A percentile compares a stretch with the other conserved stretches of the same genome.
These are phyloP conservation scores for Phyllotreta striolata DNA, from an alignment of 2,888 invertebrate species.

Conservation along the genomic window DNA sequence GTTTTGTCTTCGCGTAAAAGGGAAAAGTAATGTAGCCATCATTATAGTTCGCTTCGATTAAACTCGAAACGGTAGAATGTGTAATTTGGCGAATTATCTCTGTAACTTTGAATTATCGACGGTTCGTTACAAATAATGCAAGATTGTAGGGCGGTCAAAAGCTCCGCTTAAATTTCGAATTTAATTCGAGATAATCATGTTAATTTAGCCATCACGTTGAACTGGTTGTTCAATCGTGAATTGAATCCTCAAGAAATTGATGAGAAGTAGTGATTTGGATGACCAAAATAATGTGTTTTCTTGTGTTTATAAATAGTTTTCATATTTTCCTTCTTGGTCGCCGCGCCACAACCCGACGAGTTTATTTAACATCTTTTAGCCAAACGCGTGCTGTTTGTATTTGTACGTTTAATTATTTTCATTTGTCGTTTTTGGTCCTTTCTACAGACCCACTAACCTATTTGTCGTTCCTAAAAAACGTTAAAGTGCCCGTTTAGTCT, in stretches of 20 bases:
- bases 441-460: constrained; percentile 9
- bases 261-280: no score
- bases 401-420: constrained; percentile 1
- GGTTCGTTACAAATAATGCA: constrained; percentile 16
- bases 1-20: constrained; percentile 23
- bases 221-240: no score
- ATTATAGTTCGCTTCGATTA: constrained; percentile 30
- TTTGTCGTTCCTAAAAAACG: constrained; percentile 4
- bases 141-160: constrained; percentile 5
- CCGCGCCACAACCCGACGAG: no score
- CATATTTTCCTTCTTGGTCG: no score
- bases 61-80: constrained; percentile 22
- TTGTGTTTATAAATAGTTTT: no score
- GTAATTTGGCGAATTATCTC: constrained; percentile 22
- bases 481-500: constrained; percentile 1
- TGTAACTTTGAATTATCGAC: constrained; percentile 18
- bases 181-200: no score
- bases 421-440: neutral
- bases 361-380: no score
- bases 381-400: constrained; percentile 3
- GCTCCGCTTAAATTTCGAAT: neutral
- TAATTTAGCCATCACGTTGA: no score
- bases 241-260: no score
- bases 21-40: constrained; percentile 24
- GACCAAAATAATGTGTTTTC: no score